Evolutionary conservation across 2,797 vertebrate species (phyloP), one percentile per base, ranked within the genome.

Genomic region (Falco cherrug): DNA sequence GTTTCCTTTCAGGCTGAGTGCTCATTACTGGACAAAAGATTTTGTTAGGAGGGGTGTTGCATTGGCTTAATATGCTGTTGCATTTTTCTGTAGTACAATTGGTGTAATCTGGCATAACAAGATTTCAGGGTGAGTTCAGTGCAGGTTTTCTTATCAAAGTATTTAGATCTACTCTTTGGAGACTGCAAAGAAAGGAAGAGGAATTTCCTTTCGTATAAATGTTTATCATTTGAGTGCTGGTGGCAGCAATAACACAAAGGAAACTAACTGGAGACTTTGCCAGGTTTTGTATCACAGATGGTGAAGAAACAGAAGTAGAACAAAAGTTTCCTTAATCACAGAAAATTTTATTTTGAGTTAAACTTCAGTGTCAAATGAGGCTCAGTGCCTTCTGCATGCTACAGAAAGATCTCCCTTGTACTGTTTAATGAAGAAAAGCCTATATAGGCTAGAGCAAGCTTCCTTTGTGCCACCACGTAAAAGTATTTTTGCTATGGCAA

Each of bases 241-340:
- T 94, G 81, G 81, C 86, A 85, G 65, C 93, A 96, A 92, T 95
- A 97, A 93, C 89, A 95, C 88, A 96, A 97, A 94, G 89, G 87
- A 81, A 87, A 76, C 79, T 93, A 95, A 83, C 47, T 81, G 76
- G 75, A 92, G 54, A n/a, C 94, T 95, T 89, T 96, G 94, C 94
- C 92, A 97, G 92, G 75, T 89, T 97, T 94, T 4, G 2, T 92
- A 86, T 94, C 96, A 85, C 93, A 96, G 97, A 95, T 96, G 95
- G 95, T 75, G 89, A 87, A 94, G 94, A 94, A 95, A 92, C 45
- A 94, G 74, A 82, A 96, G 83, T 84, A 94, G 94, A 97, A 93
- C 84, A 94, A 97, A 97, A 96, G 92, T 97, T 97, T 96, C 59
- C 57, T 78, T 96, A 94, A 94, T 96, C 87, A 80, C 78, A 93